phyloP scores from a whole-genome alignment of 2,797 vertebrate species.

The Trachops cirrhosus region DNA sequence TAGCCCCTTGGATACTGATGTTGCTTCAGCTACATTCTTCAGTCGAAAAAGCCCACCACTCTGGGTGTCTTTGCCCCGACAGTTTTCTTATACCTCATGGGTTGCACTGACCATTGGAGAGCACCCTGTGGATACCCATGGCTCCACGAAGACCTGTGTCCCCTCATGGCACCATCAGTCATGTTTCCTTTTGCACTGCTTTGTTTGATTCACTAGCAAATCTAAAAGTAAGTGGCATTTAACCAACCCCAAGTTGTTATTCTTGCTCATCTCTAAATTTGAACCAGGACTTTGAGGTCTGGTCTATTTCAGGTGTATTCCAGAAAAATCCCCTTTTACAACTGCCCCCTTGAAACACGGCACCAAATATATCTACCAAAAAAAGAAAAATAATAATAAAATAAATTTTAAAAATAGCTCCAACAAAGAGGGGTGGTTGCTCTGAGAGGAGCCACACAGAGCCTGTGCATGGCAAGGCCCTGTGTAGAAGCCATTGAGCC shows the following conservation, averaged over 20 bases:
- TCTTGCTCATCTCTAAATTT: background rate
- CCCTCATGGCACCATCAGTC: background rate
- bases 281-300: background rate
- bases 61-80: background rate
- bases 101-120: background rate
- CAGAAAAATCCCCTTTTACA: background rate
- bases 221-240: background rate
- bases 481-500: background rate
- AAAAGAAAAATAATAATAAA: background rate
- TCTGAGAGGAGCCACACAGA: background rate
- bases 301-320: slow-evolving; percentile 12
- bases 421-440: background rate
- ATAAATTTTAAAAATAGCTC: background rate
- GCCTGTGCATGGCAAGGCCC: background rate
- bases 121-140: background rate
- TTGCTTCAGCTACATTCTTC: background rate
- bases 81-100: background rate
- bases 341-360: background rate
- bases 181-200: background rate
- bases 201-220: background rate
- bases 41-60: background rate
- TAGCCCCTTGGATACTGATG: background rate
- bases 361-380: background rate
- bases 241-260: background rate
- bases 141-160: background rate